Evolutionary conservation across 2,113 vertebrate genomes (phyloP), one percentile per base, ranked within the genome.

Genomic region (Solea senegalensis): DNA sequence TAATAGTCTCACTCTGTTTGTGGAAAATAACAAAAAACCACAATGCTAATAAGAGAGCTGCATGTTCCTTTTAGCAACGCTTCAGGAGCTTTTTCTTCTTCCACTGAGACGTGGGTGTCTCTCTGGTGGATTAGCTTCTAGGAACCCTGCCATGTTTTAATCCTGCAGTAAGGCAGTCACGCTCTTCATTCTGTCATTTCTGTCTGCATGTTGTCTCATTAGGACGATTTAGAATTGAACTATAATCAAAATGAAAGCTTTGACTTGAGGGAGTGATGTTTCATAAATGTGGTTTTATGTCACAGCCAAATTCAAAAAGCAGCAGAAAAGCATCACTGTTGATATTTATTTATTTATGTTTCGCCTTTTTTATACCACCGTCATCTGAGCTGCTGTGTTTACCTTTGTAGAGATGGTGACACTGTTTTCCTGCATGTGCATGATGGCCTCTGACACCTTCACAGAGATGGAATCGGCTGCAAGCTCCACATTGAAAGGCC

Each of bases 391-490:
- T 51, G 2, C 45, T 14, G 14, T 57, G 3, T 80, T 80, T 87
- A 94, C 96, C 95, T 96, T 95, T 27, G 92, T 90, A 27, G 95
- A 96, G 74, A 95, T 93, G 81, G 90, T 91, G 40, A 95, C 85
- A 16, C 94, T 95, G 88, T 95, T 95, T 72, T 97, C 95, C 86
- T 97, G 96, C 89, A 96, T 92, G 83, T 94, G 88, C 95, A 95
- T 95, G 74, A 96, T 93, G 39, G 92, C 96, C 74, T 96, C 96
- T 0, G 95, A 96, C 80, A 96, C 95, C 88, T 95, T 96, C 64
- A 96, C 92, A 5, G 94, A 93, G 49, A 97, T 94, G 28, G 95
- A 95, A 70, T 96, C 95, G 0, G 93, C 90, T 4, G 95, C 95
- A 48, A 95, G 86, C 86, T 96, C 96, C 68, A 96, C 92, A 82